Evolutionary conservation across 2,113 vertebrate genomes (phyloP), one percentile per base, ranked within the genome.

Genomic region (Nesogale talazaci): DNA sequence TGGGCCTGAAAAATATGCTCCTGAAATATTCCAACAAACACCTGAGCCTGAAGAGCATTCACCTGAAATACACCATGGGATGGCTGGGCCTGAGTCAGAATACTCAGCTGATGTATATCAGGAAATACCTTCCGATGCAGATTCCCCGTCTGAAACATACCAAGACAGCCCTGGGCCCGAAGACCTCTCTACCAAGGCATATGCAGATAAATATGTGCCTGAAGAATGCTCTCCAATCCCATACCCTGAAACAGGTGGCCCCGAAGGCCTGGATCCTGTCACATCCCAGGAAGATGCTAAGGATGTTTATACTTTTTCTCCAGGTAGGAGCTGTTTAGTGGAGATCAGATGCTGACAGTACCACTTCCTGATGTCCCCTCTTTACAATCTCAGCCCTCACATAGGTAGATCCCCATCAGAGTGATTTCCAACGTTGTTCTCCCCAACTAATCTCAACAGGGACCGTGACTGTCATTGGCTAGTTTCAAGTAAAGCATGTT

Each of bases 141-240:
- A 90, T 23, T 22, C 74, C n/a, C 61, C 90, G 19, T 63, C 75
- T 31, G 85, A 89, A 80, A 52, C 16, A 27, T 46, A 72, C 11
- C 77, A 83, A 76, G 91, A 93, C 78, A 67, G 8, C 63, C 15
- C 74, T 5, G 93, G 29, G 23, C 94, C 95, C 74, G 92, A 96
- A 86, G 93, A 96, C 31, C 95, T 92, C 83, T 96, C 96, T 80
- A 61, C 70, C 74, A 91, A 94, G 65, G 70, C 86, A 56, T 88
- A 42, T 40, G 40, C 86, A 83, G 67, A 82, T 20, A 83, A 67
- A 15, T 23, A 80, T 61, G 17, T 83, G 11, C 69, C 74, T 75
- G 46, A 83, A 77, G 75, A 90, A 56, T 57, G 52, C 57, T 90
- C 91, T 93, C 79, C 59, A 46, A 89, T 92, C 63, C 42, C 59